phyloP scores from a whole-genome alignment of 2,113 vertebrate species.

The Ctenodactylus gundi region DNA sequence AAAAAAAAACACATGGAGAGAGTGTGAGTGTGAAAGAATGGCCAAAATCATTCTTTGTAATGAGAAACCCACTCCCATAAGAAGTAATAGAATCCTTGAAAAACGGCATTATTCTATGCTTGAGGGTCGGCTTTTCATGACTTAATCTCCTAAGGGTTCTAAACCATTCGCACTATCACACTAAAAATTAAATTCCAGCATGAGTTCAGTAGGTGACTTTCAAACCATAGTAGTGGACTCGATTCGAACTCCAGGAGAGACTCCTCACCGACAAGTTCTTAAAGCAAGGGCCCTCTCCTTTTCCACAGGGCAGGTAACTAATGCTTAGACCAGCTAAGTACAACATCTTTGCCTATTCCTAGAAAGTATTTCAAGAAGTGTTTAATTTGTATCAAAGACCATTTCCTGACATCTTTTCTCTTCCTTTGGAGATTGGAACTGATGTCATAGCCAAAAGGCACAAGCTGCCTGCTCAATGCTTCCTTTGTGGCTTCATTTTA shows the following conservation, averaged over 20 bases:
- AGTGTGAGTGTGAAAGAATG: too few relatives aligned
- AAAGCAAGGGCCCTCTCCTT: not conserved
- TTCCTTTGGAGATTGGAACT: not conserved
- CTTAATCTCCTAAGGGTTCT: not conserved
- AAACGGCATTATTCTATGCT: too few relatives aligned
- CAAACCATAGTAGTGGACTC: not conserved
- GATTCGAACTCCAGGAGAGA: not conserved
- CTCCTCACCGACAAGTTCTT: not conserved
- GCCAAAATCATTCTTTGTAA: too few relatives aligned
- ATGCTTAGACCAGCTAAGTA: not conserved
- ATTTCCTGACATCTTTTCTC: not conserved
- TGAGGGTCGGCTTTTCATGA: too few relatives aligned
- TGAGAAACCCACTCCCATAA: too few relatives aligned
- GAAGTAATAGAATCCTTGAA: too few relatives aligned
- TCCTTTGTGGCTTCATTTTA: not conserved
- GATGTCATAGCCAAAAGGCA: not conserved
- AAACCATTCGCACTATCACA: not conserved
- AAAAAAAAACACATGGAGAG: too few relatives aligned
- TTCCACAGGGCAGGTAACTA: not conserved
- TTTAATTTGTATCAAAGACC: not conserved
- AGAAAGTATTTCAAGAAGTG: not conserved
- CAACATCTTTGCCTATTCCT: not conserved
- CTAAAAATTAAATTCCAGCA: not conserved
- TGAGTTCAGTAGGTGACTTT: not conserved
- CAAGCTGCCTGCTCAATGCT: not conserved